These are phyloP conservation scores for Brachyopa scutellaris DNA, from an alignment of 2,888 invertebrate genomes.

Conservation along the genomic window DNA sequence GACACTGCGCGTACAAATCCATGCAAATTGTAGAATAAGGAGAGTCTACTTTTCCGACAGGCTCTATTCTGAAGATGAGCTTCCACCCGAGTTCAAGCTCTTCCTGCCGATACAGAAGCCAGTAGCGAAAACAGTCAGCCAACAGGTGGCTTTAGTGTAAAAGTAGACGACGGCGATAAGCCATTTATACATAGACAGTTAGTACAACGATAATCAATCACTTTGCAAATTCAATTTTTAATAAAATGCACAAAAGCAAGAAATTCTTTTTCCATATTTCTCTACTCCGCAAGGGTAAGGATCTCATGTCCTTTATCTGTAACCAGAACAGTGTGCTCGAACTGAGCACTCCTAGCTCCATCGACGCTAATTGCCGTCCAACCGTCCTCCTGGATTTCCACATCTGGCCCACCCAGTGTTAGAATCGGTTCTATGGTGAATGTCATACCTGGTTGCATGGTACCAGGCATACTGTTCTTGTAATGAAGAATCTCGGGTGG, in stretches of 20 bases:
- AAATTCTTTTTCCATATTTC: constrained; percentile 32
- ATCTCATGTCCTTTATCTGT: constrained; percentile 90
- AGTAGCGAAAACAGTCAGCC: constrained; percentile 76
- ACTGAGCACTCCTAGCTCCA: constrained; percentile 92
- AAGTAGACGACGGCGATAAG: background rate
- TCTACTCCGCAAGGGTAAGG: constrained; percentile 84
- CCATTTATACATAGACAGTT: constrained; percentile 8
- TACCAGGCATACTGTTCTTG: constrained; percentile 85
- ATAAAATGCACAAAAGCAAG: constrained; percentile 59
- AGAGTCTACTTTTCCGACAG: constrained; percentile 97
- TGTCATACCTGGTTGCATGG: constrained; percentile 94
- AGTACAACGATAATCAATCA: constrained; percentile 37
- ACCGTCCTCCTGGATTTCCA: constrained; percentile 90
- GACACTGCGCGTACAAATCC: constrained; percentile 95
- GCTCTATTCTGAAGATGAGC: constrained; percentile 94
- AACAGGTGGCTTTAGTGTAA: constrained; percentile 74
- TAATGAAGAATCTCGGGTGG: constrained; percentile 94
- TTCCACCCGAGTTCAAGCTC: constrained; percentile 96
- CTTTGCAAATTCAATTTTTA: constrained; percentile 54
- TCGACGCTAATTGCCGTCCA: constrained; percentile 96
- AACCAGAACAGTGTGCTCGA: constrained; percentile 95
- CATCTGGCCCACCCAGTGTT: constrained; percentile 87
- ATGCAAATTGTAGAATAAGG: constrained; percentile 97
- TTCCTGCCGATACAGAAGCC: constrained; percentile 94
- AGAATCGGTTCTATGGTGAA: constrained; percentile 97